These are phyloP conservation scores for Pan troglodytes DNA, from an alignment of 2,113 vertebrate genomes.

Conservation along the genomic window DNA sequence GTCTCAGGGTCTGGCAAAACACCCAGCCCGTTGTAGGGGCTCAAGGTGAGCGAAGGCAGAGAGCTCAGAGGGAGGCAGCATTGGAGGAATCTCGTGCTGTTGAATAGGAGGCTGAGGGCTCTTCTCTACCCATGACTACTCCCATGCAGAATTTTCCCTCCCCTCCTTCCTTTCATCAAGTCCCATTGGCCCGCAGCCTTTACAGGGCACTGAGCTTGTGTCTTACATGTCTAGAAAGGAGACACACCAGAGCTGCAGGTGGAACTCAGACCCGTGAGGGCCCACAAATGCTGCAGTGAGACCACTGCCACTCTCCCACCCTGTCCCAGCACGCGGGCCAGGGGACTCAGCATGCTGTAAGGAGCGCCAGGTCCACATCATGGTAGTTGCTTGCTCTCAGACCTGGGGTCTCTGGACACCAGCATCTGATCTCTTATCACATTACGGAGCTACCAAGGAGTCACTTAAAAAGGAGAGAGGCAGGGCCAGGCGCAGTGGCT, in stretches of 20 bases:
- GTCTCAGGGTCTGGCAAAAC: background rate
- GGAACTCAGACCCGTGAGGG: accelerated
- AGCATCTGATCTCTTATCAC: background rate
- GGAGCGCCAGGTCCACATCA: background rate
- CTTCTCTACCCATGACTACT: background rate
- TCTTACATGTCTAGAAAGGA: background rate
- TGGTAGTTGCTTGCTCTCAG: no score
- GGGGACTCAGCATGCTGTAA: background rate
- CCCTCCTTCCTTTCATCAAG: background rate
- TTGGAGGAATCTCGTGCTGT: accelerated
- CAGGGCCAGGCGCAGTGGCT: background rate
- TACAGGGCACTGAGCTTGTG: background rate
- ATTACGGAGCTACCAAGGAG: background rate
- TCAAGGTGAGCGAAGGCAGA: background rate
- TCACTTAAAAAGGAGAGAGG: background rate
- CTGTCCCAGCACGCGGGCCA: accelerated
- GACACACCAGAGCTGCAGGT: background rate
- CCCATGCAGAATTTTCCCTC: no score
- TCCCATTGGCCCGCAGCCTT: accelerated
- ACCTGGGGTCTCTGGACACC: background rate
- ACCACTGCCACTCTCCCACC: no score
- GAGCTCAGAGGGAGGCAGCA: background rate
- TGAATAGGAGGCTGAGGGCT: background rate
- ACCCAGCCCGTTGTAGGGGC: no score
- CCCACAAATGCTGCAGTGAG: no score